Conservation (phyloP, 1,140 invertebrate genomes). For the Spodoptera litura region DNA sequence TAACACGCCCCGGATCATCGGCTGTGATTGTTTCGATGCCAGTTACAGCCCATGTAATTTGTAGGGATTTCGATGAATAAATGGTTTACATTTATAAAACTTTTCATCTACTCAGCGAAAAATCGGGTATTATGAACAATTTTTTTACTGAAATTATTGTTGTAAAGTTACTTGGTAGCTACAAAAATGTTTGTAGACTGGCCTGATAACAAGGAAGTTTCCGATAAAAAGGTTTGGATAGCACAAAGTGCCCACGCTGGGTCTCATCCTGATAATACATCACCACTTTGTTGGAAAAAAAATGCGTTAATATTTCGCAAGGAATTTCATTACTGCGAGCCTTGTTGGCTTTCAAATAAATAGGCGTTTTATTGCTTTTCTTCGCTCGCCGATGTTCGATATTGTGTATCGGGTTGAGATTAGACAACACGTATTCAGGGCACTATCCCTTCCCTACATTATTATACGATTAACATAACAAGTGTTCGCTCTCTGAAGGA, state of each 20-base stretch:
- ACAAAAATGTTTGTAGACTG: not conserved
- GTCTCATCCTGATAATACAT: conserved; percentile 69
- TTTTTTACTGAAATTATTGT: conserved; percentile 1
- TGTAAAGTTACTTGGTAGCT: conserved; percentile 1
- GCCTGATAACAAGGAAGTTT: conserved; percentile 6
- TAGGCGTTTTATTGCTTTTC: conserved; percentile 81
- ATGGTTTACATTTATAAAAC: conserved; percentile 66
- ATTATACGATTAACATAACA: conserved; percentile 28
- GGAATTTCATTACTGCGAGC: conserved; percentile 81
- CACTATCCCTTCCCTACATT: conserved; percentile 24
- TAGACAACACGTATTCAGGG: conserved; percentile 56
- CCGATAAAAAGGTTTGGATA: conserved; percentile 53
- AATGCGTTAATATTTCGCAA: conserved; percentile 81
- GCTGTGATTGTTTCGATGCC: conserved; percentile 78
- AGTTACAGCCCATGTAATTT: conserved; percentile 76
- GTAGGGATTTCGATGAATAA: conserved; percentile 76
- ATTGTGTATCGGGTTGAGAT: conserved; percentile 66
- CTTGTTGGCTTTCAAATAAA: conserved; percentile 81
- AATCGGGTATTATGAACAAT: not conserved
- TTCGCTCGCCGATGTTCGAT: conserved; percentile 64
- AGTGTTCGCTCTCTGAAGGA: too few species aligned
- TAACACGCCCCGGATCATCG: conserved; percentile 77
- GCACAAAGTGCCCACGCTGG: conserved; percentile 47
- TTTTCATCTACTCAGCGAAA: conserved; percentile 49
- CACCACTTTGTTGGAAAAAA: conserved; percentile 79